Evolutionary conservation across 1,140 invertebrate species (phyloP).

Genomic region (Zaprionus nigranus): DNA sequence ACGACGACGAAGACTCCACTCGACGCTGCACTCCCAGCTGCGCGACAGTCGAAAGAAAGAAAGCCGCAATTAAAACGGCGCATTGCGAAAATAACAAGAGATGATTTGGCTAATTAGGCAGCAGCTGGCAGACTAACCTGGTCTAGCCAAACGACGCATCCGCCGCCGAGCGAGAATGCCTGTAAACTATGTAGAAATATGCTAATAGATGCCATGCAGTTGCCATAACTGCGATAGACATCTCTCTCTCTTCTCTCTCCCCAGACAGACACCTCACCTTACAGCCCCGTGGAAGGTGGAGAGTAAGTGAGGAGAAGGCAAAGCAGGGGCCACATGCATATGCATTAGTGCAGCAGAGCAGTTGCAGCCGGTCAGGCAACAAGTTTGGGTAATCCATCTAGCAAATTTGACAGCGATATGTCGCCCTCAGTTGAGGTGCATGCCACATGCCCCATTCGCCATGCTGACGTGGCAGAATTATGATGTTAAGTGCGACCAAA

Average conservation of each 20-base stretch:
- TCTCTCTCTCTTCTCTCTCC: neutral
- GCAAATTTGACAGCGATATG: slow-evolving; percentile 24
- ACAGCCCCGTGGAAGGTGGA: too few species aligned
- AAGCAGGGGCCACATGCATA: slow-evolving; percentile 49
- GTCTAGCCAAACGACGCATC: slow-evolving; percentile 30
- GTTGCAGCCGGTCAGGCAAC: slow-evolving; percentile 16
- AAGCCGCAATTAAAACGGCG: slow-evolving; percentile 77
- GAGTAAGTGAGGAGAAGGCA: neutral
- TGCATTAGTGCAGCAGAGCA: slow-evolving; percentile 51
- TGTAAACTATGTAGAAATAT: slow-evolving; percentile 76
- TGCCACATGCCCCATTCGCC: slow-evolving; percentile 11
- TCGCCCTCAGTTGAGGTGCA: neutral
- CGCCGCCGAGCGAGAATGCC: slow-evolving; percentile 35
- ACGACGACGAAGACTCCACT: too few species aligned
- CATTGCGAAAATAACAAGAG: slow-evolving; percentile 38
- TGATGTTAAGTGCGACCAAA: slow-evolving; percentile 69
- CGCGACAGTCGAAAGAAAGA: slow-evolving; percentile 58
- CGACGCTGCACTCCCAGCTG: neutral
- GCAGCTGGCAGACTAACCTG: slow-evolving; percentile 17
- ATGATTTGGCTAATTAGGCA: slow-evolving; percentile 79
- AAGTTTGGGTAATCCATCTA: neutral
- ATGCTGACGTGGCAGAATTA: slow-evolving; percentile 69
- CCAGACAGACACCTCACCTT: neutral
- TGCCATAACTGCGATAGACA: slow-evolving; percentile 67
- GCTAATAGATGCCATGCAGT: slow-evolving; percentile 60